phyloP scores from a whole-genome alignment of 2,888 invertebrate genomes.

The Cataglyphis rosenhaueri region DNA sequence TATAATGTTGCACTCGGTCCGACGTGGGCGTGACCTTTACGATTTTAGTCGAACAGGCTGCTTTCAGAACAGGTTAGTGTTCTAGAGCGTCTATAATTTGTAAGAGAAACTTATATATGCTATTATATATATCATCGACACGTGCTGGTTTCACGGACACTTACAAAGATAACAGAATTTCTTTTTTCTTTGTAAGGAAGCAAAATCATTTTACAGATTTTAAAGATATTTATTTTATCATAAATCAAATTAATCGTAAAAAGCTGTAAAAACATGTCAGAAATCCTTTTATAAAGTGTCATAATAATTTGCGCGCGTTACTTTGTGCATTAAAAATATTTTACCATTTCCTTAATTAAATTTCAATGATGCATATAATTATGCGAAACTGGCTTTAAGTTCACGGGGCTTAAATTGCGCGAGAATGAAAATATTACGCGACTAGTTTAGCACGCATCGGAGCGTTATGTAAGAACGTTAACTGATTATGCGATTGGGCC shows the following conservation, averaged over 20 bases:
- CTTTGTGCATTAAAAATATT: not conserved
- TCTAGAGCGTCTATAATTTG: constrained; percentile 47
- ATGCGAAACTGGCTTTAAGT: not conserved
- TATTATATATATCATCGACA: not conserved
- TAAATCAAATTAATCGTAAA: not conserved
- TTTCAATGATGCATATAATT: not conserved
- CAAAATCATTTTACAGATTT: not conserved
- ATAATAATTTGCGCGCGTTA: not conserved
- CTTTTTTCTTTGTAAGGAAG: not conserved
- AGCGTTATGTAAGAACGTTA: constrained; percentile 16
- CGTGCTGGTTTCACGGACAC: not conserved
- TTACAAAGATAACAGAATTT: not conserved
- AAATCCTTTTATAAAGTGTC: not conserved
- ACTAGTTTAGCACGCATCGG: not conserved
- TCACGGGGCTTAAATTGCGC: not conserved
- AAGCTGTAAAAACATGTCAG: not conserved
- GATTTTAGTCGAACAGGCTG: constrained; percentile 42
- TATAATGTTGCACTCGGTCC: constrained; percentile 55
- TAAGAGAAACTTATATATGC: constrained; percentile 12
- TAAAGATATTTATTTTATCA: constrained; percentile 6
- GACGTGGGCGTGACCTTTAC: constrained; percentile 65
- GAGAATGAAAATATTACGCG: constrained; percentile 5
- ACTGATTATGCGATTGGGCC: constrained; percentile 2
- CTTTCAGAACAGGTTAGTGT: constrained; percentile 21
- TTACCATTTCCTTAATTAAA: not conserved